phyloP scores from a whole-genome alignment of 2,888 invertebrate genomes.

The Mythimna albipuncta region DNA sequence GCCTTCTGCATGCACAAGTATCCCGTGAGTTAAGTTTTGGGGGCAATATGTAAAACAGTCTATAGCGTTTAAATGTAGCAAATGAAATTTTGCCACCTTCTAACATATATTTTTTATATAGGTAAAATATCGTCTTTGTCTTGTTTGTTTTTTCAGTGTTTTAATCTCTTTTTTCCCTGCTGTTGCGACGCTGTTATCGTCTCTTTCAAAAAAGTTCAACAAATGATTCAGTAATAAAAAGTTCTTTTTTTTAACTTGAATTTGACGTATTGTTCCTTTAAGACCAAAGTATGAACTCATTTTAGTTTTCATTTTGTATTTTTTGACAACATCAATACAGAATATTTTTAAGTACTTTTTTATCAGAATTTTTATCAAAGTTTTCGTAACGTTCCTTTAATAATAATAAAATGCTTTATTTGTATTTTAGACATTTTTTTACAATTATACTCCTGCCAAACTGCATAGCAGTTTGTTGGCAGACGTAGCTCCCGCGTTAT shows the following conservation, averaged over 20 bases:
- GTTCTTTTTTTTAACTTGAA: not conserved
- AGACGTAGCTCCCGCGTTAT: no score
- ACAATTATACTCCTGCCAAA: no score
- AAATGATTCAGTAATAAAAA: not conserved
- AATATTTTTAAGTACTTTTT: not conserved
- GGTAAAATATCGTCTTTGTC: not conserved
- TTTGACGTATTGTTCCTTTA: not conserved
- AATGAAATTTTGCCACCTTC: not conserved
- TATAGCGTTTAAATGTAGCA: not conserved
- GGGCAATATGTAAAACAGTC: not conserved
- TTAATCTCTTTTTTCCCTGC: not conserved
- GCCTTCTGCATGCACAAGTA: not conserved
- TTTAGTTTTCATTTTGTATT: slow-evolving; percentile 1
- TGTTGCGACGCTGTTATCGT: not conserved
- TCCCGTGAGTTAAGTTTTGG: not conserved
- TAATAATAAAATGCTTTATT: no score
- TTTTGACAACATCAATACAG: not conserved
- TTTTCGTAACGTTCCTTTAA: not conserved
- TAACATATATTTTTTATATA: not conserved
- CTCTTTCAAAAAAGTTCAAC: not conserved
- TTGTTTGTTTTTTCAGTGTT: not conserved
- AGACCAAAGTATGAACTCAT: not conserved
- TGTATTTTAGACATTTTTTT: no score
- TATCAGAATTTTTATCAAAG: not conserved
- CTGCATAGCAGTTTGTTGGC: no score